Conservation (phyloP, 2,888 invertebrate species). For the Volucella inflata region DNA sequence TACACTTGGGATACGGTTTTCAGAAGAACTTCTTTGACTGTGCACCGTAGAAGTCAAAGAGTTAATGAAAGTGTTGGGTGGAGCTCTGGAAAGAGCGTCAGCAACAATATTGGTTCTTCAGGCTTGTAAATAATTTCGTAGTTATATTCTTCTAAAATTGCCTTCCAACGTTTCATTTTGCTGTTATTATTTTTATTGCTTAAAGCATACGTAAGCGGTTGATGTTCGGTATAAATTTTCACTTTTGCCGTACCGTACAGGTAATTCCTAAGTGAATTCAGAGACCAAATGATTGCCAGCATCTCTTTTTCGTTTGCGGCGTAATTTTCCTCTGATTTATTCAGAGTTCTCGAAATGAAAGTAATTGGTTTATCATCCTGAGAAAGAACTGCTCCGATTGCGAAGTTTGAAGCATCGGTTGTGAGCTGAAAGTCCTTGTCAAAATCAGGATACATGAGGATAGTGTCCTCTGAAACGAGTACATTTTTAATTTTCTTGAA, state of each 20-base stretch:
- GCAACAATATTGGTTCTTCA: constrained; percentile 46
- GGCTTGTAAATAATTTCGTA: constrained; percentile 43
- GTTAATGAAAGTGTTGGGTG: constrained; percentile 17
- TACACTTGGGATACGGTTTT: constrained; percentile 39
- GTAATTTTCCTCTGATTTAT: constrained; percentile 61
- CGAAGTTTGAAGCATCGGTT: too few species aligned
- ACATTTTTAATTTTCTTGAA: constrained; percentile 49
- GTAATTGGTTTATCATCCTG: constrained; percentile 76
- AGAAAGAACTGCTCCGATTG: constrained; percentile 77
- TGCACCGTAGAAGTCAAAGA: constrained; percentile 7
- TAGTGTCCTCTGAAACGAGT: constrained; percentile 39
- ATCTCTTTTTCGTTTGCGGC: constrained; percentile 62
- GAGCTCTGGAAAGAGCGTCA: constrained; percentile 43
- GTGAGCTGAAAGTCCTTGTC: constrained; percentile 66
- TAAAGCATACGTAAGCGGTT: constrained; percentile 40
- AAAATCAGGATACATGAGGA: constrained; percentile 50
- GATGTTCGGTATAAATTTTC: constrained; percentile 50
- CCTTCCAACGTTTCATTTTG: constrained; percentile 54
- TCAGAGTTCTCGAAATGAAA: constrained; percentile 34
- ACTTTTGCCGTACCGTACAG: constrained; percentile 55
- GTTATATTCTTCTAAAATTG: constrained; percentile 43
- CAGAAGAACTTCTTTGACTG: constrained; percentile 15
- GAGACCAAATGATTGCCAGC: constrained; percentile 56
- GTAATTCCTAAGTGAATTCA: constrained; percentile 45
- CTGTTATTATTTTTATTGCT: constrained; percentile 41